Percentiles rank a stretch among this genome's conserved stretches.
phyloP scores from a whole-genome alignment of 2,113 vertebrate species.

The Rhinoderma darwinii region DNA sequence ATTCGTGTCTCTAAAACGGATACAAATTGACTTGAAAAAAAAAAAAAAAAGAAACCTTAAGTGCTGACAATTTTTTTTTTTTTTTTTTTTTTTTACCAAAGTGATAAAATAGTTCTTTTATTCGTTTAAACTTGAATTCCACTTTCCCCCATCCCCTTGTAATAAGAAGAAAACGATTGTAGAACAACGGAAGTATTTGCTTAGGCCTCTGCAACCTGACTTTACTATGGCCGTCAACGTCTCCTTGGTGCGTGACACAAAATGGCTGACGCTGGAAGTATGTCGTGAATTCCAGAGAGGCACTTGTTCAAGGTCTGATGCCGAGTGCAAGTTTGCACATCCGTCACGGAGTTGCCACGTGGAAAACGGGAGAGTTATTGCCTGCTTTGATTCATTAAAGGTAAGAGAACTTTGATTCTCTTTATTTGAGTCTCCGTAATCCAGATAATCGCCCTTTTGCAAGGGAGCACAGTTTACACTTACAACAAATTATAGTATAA shows the following conservation, averaged over 20 bases:
- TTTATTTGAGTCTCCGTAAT: background rate
- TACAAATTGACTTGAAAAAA: conserved; percentile 70
- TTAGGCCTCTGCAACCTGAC: conserved; percentile 68
- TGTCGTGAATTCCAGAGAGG: conserved; percentile 98
- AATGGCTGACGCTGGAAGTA: conserved; percentile 99
- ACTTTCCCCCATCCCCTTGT: conserved; percentile 71
- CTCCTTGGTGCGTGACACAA: conserved; percentile 93
- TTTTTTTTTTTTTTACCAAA: conserved; percentile 78
- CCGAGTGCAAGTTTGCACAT: conserved; percentile 98
- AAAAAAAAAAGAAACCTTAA: conserved; percentile 71
- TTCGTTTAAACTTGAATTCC: conserved; percentile 75
- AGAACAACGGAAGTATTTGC: conserved; percentile 64
- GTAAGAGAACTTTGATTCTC: conserved; percentile 73
- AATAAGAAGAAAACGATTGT: conserved; percentile 59
- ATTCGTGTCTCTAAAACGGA: conserved; percentile 73
- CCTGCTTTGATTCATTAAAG: conserved; percentile 99
- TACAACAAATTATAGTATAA: background rate
- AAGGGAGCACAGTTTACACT: background rate
- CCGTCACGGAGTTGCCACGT: conserved; percentile 95
- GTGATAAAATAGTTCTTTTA: conserved; percentile 72
- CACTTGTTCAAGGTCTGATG: conserved; percentile 92
- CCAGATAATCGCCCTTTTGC: background rate
- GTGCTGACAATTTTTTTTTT: conserved; percentile 76
- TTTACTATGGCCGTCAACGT: conserved; percentile 88
- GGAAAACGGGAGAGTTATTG: conserved; percentile 97